Conservation (phyloP, 2,113 vertebrate species). For the Hepsetus odoe region DNA sequence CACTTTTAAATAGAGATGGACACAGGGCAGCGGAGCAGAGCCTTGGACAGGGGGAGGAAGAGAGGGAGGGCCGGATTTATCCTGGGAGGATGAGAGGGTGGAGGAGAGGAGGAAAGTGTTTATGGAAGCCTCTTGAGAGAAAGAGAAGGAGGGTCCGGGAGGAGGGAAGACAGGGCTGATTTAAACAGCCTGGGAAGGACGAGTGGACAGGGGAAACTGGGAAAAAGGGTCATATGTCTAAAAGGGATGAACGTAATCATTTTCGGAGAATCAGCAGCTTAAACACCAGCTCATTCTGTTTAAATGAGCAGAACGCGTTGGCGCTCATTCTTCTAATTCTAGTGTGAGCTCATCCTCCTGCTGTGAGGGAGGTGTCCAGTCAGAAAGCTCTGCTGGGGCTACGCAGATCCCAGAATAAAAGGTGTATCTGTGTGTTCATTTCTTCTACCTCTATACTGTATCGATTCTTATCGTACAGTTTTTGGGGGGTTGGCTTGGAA, state of each 20-base stretch:
- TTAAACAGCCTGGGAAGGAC: not conserved
- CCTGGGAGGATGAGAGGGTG: slow-evolving; percentile 21
- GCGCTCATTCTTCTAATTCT: not conserved
- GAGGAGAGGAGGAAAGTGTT: slow-evolving; percentile 32
- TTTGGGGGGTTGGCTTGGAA: no score
- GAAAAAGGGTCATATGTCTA: not conserved
- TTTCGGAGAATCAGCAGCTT: not conserved
- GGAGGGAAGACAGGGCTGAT: slow-evolving; percentile 29
- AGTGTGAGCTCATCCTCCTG: not conserved
- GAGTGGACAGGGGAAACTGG: not conserved
- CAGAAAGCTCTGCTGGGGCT: not conserved
- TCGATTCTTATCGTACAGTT: no score
- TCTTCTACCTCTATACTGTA: no score
- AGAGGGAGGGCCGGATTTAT: slow-evolving; percentile 37
- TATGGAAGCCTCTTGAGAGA: slow-evolving; percentile 32
- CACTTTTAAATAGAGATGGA: slow-evolving; percentile 54
- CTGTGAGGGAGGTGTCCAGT: not conserved
- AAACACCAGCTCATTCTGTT: not conserved
- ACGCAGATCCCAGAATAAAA: not conserved
- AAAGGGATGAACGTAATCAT: not conserved
- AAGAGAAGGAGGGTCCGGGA: slow-evolving; percentile 14
- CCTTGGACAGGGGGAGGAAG: slow-evolving; percentile 23
- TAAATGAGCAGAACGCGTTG: not conserved
- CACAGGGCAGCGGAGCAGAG: slow-evolving; percentile 18
- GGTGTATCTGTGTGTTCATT: not conserved